phyloP scores from a whole-genome alignment of 2,888 invertebrate genomes.

The Tetranychus truncatus region DNA sequence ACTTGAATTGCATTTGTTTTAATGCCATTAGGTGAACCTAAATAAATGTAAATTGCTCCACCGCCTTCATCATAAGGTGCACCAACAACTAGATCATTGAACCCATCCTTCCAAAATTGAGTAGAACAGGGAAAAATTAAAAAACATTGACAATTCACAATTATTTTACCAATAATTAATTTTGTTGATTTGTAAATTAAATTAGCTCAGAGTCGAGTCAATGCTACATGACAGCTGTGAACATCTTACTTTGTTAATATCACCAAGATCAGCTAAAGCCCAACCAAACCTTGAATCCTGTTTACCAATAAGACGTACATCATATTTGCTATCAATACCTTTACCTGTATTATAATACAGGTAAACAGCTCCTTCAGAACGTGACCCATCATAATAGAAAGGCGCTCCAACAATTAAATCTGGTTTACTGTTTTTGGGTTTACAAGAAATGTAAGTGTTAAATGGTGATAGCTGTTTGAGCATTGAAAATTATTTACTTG shows the following conservation, averaged over 20 bases:
- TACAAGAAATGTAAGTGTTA: too few species aligned
- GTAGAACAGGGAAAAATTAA: background rate
- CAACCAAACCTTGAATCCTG: conserved; percentile 76
- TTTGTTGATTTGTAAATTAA: background rate
- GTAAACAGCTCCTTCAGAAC: conserved; percentile 75
- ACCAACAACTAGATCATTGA: conserved; percentile 21
- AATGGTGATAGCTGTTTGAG: background rate
- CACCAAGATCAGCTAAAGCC: conserved; percentile 71
- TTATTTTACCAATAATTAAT: too few species aligned
- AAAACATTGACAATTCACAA: background rate
- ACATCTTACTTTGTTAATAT: conserved; percentile 51
- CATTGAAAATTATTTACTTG: conserved; percentile 41
- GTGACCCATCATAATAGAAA: conserved; percentile 59
- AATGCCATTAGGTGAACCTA: conserved; percentile 41
- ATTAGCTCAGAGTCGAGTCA: background rate
- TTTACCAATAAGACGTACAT: conserved; percentile 42
- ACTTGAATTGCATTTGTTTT: conserved; percentile 51
- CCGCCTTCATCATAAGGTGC: conserved; percentile 49
- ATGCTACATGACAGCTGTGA: too few species aligned
- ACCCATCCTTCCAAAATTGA: conserved; percentile 11
- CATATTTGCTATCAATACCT: conserved; percentile 9
- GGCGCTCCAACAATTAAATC: conserved; percentile 84
- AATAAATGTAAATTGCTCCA: conserved; percentile 78
- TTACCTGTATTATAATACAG: conserved; percentile 44
- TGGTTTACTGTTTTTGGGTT: conserved; percentile 18